phyloP scores from a whole-genome alignment of 2,797 vertebrate species.

The Hyperoplus lanceolatus region DNA sequence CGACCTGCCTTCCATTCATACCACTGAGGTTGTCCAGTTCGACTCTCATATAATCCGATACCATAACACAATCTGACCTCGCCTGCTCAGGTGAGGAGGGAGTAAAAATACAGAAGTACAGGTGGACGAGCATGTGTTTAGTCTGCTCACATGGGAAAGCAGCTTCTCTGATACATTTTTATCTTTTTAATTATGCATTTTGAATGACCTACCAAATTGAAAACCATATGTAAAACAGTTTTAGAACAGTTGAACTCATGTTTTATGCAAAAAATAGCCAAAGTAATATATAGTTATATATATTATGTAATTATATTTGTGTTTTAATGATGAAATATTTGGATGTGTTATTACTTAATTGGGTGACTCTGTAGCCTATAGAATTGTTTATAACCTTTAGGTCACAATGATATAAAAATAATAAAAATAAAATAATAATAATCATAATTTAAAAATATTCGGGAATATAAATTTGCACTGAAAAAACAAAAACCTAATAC shows the following conservation, averaged over 20 bases:
- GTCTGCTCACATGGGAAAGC: not conserved
- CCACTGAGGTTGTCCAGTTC: not conserved
- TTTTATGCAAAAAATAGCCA: no score
- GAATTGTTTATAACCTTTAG: no score
- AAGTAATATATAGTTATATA: no score
- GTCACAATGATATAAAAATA: no score
- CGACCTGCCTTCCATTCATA: slow-evolving; percentile 6
- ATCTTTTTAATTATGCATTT: not conserved
- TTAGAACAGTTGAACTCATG: no score
- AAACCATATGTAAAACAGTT: no score
- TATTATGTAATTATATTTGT: no score
- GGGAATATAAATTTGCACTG: not conserved
- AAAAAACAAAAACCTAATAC: not conserved
- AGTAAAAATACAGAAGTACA: not conserved
- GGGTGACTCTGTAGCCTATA: no score
- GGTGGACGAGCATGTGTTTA: not conserved
- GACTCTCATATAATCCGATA: not conserved
- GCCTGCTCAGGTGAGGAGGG: not conserved
- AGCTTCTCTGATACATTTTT: not conserved
- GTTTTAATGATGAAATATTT: no score
- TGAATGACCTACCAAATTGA: no score
- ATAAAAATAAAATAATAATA: no score
- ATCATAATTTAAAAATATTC: not conserved
- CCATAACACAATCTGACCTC: not conserved
- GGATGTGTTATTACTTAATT: no score